Base-by-base conservation (phyloP, 2,888 invertebrate genomes). In the Athetis lepigone region DNA sequence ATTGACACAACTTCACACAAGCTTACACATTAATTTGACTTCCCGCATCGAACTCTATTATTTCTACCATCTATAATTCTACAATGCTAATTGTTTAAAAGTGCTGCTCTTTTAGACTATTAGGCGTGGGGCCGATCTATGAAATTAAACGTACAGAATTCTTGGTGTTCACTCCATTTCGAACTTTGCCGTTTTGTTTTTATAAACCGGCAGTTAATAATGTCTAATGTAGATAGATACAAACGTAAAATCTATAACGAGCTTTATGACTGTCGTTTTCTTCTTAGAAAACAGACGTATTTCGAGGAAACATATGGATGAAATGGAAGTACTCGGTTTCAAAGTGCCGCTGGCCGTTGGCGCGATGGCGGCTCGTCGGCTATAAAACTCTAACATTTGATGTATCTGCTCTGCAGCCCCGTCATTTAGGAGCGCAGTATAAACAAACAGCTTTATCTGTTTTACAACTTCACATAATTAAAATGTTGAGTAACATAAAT, bases 271-370 rank as follows among this genome's bases (percentile, higher is more conserved):
- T 82, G 91, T 78, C 85, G 89, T 92, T 93, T 91, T 90, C 85
- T 94, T 94, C 93, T 90, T 87, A 89, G 94, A 94, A 94, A 94
- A 92, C 94, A 95, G 93, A 94, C 93, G 89, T 88, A 91, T 88
- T 95, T 94, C 94, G 88, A 93, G 94, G 94, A 95, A 94, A 89
- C 94, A 94, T 92, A 91, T 95, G 94, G 91, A 87, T 85, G 88
- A 87, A 90, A 92, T 91, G 93, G 91, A 90, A 91, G 93, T 94
- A 85, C 90, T 91, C 90, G 83, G 83, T 89, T 89, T 93, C 92
- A 94, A 94, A 94, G 93, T 90, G 92, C 94, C 94, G 93, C 92
- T 79, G 59, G 45, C 56, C 46, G 55, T 52, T 49, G 36, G 45
- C 43, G 9, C 25, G 37, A 23, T 58, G 88, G 80, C 86, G 78